Base-by-base conservation (phyloP, 2,113 vertebrate genomes). In the Pygoscelis antarcticus region DNA sequence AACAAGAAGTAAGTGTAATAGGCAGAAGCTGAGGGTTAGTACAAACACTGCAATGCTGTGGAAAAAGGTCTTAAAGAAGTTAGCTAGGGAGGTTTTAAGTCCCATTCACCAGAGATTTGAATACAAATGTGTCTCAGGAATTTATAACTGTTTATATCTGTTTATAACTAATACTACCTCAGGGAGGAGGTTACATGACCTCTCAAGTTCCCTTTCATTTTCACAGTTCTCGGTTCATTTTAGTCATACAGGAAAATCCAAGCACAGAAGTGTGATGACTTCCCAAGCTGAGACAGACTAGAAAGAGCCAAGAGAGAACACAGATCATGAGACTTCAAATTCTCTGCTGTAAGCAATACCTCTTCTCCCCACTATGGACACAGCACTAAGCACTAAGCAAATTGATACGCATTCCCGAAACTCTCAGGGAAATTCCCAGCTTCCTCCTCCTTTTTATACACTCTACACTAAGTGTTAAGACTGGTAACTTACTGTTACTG, bases 131-230 rank as follows among this genome's bases (percentile, higher is more conserved):
- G 5, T 74, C 44, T 68, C 69, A 71, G 60, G 13, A 77, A 66
- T 78, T 74, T 87, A 12, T 44, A 89, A 51, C 12, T 40, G 21
- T 18, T 72, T 68, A 10, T 29, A 46, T 34, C 26, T 68, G 5
- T 38, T 62, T 66, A 57, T 72, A 91, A 34, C 3, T n/a, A 70
- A 54, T 23, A 30, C n/a, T 69, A n/a, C 38, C 7, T 89, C 55
- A 23, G 25, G 4, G 6, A 47, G 52, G 42, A 89, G 42, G 26
- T 44, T 58, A 78, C 51, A 16, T 27, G 47, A 78, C 38, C 46
- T 91, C 32, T 70, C n/a, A 84, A 58, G 34, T 40, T 81, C 34
- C 72, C 84, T 90, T 91, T 95, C 57, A 76, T 95, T 89, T 96
- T 93, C 69, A 84, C 22, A 60, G 69, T 93, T 79, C 65, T 87